Evolutionary conservation across 1,140 invertebrate species (phyloP).

Genomic region (Arion vulgaris): DNA sequence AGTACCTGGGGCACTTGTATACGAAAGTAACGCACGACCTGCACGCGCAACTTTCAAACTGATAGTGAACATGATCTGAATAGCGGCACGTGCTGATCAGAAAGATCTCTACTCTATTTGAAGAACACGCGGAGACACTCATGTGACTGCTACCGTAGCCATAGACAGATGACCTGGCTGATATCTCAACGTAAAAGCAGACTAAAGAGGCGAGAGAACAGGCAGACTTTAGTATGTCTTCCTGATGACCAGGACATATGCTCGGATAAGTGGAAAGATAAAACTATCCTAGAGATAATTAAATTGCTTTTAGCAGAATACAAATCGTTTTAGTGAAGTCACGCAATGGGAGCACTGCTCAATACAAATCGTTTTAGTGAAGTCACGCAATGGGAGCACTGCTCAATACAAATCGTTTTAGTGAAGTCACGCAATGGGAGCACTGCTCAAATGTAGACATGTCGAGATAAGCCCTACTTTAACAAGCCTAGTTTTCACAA

Average conservation of each 20-base stretch:
- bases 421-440: no score
- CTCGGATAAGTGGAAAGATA: neutral
- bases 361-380: no score
- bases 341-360: no score
- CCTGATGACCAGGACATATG: neutral
- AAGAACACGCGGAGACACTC: neutral
- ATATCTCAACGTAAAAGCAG: neutral
- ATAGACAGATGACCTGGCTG: neutral
- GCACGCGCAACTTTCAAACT: neutral
- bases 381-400: no score
- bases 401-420: no score
- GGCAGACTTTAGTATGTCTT: neutral
- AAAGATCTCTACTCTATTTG: constrained; percentile 7
- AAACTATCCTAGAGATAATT: neutral
- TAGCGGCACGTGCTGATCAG: neutral
- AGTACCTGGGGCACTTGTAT: constrained; percentile 4
- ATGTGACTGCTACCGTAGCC: neutral
- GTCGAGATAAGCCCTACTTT: no score
- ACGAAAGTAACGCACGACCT: neutral
- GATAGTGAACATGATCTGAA: neutral
- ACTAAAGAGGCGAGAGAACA: neutral
- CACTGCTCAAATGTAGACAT: no score
- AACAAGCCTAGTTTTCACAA: no score
- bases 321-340: no score
- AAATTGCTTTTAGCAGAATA: neutral